Conservation (phyloP, 2,888 invertebrate genomes). For the Malacosoma neustria region DNA sequence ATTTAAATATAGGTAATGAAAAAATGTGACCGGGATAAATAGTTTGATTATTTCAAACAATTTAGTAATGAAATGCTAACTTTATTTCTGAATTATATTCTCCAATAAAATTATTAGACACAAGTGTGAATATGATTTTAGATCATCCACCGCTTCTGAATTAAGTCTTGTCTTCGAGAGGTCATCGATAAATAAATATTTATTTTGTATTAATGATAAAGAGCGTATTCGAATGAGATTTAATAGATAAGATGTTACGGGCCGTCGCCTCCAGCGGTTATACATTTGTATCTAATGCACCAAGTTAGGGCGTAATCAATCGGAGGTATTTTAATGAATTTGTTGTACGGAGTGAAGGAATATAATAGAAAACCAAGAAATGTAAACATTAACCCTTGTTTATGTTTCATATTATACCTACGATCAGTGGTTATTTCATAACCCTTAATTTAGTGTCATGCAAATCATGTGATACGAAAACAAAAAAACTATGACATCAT, state of each 20-base stretch:
- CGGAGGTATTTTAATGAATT: conserved; percentile 11
- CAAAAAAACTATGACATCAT: too few species aligned
- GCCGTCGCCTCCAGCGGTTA: conserved; percentile 31
- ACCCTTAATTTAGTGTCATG: too few species aligned
- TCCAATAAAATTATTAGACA: not conserved
- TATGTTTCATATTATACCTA: too few species aligned
- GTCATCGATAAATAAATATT: conserved; percentile 55
- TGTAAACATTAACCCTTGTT: too few species aligned
- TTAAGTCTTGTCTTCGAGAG: conserved; percentile 33
- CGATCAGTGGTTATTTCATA: too few species aligned
- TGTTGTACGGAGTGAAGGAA: conserved; percentile 2
- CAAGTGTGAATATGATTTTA: conserved; percentile 16
- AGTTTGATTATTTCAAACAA: too few species aligned
- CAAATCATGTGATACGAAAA: too few species aligned
- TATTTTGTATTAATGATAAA: conserved; percentile 64
- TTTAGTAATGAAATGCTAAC: too few species aligned
- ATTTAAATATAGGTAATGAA: too few species aligned
- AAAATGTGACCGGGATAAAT: too few species aligned
- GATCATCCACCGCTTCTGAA: conserved; percentile 52
- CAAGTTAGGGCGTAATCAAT: conserved; percentile 3
- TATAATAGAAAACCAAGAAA: too few species aligned
- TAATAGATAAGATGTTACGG: conserved; percentile 45
- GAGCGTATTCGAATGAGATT: conserved; percentile 45
- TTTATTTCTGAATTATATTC: too few species aligned
- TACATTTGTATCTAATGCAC: conserved; percentile 17